These are phyloP conservation scores for Drosophila ogumai DNA, from an alignment of 1,140 invertebrate species.

Conservation along the genomic window DNA sequence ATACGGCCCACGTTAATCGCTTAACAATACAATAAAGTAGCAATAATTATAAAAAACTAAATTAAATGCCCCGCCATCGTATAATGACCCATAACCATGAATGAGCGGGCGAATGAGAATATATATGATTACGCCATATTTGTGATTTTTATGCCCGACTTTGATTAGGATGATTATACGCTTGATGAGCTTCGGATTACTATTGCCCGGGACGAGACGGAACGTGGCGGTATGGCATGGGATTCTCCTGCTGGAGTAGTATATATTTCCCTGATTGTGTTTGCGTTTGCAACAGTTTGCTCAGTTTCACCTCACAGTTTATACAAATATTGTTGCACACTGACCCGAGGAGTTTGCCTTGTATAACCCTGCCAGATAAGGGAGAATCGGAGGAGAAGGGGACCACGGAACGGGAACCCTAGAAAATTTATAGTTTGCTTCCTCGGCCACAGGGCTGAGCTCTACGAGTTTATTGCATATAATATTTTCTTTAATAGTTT, in stretches of 20 bases:
- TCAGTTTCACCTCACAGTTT: slow-evolving; percentile 59
- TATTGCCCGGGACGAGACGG: not conserved
- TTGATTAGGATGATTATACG: slow-evolving; percentile 71
- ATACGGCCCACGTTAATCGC: slow-evolving; percentile 71
- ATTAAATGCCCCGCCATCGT: slow-evolving; percentile 65
- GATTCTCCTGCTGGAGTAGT: not conserved
- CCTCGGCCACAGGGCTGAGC: slow-evolving; percentile 1
- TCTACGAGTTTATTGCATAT: slow-evolving; percentile 68
- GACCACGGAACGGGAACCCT: slow-evolving; percentile 2
- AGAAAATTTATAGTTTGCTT: slow-evolving; percentile 75
- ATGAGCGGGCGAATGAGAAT: slow-evolving; percentile 54
- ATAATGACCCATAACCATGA: slow-evolving; percentile 71
- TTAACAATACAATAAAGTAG: slow-evolving; percentile 84
- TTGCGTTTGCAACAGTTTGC: slow-evolving; percentile 61
- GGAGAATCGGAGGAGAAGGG: slow-evolving; percentile 3
- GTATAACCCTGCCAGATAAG: slow-evolving; percentile 71
- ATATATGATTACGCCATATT: slow-evolving; percentile 79
- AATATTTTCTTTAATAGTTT: slow-evolving; percentile 67
- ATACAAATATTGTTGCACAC: slow-evolving; percentile 80
- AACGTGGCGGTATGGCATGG: not conserved
- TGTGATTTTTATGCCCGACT: slow-evolving; percentile 78
- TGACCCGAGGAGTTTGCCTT: slow-evolving; percentile 57
- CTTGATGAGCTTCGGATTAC: slow-evolving; percentile 48
- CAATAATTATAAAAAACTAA: slow-evolving; percentile 84
- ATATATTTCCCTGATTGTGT: slow-evolving; percentile 35